Conservation (phyloP, 2,113 vertebrate species). For the Oplegnathus fasciatus region DNA sequence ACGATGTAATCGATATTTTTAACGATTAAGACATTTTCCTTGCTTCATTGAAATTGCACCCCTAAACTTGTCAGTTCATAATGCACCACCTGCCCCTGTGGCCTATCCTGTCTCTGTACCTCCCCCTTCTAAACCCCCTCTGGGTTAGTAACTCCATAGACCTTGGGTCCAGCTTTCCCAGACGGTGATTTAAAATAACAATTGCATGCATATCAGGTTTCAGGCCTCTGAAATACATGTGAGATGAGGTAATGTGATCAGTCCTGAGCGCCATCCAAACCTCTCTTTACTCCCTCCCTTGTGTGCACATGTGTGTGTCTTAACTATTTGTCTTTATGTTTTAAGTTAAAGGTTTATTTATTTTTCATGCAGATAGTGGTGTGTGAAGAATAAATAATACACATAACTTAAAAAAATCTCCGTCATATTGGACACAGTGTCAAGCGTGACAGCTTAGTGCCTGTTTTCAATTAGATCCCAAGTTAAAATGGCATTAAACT, state of each 20-base stretch:
- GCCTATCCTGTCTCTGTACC: constrained; percentile 47
- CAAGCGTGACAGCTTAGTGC: constrained; percentile 47
- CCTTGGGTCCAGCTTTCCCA: constrained; percentile 81
- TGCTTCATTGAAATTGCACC: constrained; percentile 31
- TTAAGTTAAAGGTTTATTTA: constrained; percentile 20
- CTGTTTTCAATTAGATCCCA: constrained; percentile 83
- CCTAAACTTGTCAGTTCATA: constrained; percentile 45
- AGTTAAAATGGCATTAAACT: constrained; percentile 81
- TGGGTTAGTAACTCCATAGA: constrained; percentile 77
- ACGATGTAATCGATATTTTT: not conserved
- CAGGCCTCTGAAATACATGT: constrained; percentile 83
- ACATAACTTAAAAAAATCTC: constrained; percentile 24
- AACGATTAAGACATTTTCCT: constrained; percentile 2
- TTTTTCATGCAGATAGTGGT: constrained; percentile 8
- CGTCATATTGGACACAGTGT: constrained; percentile 41
- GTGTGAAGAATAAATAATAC: constrained; percentile 6
- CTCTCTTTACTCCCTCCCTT: constrained; percentile 45
- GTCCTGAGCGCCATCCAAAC: constrained; percentile 71
- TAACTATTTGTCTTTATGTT: constrained; percentile 38
- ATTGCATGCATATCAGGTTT: constrained; percentile 84
- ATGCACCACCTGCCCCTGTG: constrained; percentile 64
- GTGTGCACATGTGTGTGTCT: constrained; percentile 34
- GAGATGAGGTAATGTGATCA: constrained; percentile 86
- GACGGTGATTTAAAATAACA: constrained; percentile 88
- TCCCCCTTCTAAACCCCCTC: constrained; percentile 39